phyloP scores from a whole-genome alignment of 2,888 invertebrate species.

The Erebia ligea region DNA sequence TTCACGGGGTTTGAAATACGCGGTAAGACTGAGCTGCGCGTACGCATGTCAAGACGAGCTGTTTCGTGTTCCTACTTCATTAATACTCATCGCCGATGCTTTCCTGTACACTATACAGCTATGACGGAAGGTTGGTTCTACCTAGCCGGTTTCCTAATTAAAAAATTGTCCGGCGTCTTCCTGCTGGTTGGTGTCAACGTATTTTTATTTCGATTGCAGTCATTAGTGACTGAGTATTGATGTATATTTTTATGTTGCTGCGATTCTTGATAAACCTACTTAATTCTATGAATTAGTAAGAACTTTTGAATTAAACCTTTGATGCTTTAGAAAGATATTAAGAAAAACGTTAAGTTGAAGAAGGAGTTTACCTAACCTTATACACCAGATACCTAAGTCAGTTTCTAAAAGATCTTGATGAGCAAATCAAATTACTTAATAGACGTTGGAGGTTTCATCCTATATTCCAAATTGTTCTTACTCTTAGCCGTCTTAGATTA shows the following conservation, averaged over 20 bases:
- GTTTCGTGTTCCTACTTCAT: constrained; percentile 70
- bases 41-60: constrained; percentile 59
- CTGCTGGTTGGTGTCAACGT: constrained; percentile 45
- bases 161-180: constrained; percentile 63
- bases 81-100: constrained; percentile 76
- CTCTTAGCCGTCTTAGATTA: too few relatives aligned
- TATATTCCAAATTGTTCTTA: too few relatives aligned
- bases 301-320: too few relatives aligned
- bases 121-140: constrained; percentile 80
- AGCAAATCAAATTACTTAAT: too few relatives aligned
- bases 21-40: constrained; percentile 68
- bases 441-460: too few relatives aligned
- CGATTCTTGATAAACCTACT: not conserved
- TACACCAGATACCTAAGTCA: too few relatives aligned
- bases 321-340: too few relatives aligned
- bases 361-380: too few relatives aligned
- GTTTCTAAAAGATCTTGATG: too few relatives aligned
- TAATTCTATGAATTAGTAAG: not conserved
- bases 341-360: too few relatives aligned
- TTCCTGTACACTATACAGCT: constrained; percentile 72
- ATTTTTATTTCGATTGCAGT: constrained; percentile 33
- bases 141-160: constrained; percentile 78
- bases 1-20: constrained; percentile 64
- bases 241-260: not conserved
- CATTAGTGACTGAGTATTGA: constrained; percentile 10